Conservation (phyloP, 1,140 invertebrate species). For the Dendrolimus punctatus region DNA sequence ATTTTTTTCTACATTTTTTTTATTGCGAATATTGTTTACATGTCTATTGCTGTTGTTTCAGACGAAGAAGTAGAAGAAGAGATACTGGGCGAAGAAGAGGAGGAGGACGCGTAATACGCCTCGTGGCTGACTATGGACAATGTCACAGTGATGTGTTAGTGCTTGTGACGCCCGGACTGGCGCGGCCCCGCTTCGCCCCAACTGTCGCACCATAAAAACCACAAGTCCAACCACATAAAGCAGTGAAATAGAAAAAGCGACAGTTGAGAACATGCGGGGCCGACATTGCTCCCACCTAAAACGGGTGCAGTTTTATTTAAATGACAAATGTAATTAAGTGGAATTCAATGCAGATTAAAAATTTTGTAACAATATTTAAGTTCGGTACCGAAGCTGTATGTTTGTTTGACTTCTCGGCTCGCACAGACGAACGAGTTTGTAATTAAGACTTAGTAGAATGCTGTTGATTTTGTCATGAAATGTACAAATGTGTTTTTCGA, state of each 20-base stretch:
- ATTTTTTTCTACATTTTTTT: too few species aligned
- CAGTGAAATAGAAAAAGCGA: constrained; percentile 7
- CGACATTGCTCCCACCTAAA: constrained; percentile 60
- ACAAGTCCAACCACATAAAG: constrained; percentile 11
- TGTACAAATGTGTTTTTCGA: constrained; percentile 69
- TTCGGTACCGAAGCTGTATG: constrained; percentile 59
- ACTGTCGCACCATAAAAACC: constrained; percentile 25
- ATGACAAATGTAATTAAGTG: constrained; percentile 65
- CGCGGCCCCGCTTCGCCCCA: constrained; percentile 60
- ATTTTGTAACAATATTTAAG: constrained; percentile 60
- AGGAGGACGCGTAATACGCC: constrained; percentile 74
- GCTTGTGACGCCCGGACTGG: constrained; percentile 57
- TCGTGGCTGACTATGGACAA: constrained; percentile 64
- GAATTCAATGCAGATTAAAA: constrained; percentile 62
- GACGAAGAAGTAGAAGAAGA: constrained; percentile 75
- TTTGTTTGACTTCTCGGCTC: constrained; percentile 35
- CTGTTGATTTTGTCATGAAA: constrained; percentile 70
- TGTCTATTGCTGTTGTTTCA: constrained; percentile 47
- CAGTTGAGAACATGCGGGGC: constrained; percentile 65
- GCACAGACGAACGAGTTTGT: constrained; percentile 30
- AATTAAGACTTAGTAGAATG: constrained; percentile 67
- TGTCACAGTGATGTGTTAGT: constrained; percentile 70
- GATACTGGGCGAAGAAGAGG: constrained; percentile 73
- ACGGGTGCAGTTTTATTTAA: constrained; percentile 66
- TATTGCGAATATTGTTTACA: background rate